Percentiles rank a stretch among this genome's conserved stretches.
phyloP scores from a whole-genome alignment of 2,113 vertebrate genomes.

The Sminthopsis crassicaudata region DNA sequence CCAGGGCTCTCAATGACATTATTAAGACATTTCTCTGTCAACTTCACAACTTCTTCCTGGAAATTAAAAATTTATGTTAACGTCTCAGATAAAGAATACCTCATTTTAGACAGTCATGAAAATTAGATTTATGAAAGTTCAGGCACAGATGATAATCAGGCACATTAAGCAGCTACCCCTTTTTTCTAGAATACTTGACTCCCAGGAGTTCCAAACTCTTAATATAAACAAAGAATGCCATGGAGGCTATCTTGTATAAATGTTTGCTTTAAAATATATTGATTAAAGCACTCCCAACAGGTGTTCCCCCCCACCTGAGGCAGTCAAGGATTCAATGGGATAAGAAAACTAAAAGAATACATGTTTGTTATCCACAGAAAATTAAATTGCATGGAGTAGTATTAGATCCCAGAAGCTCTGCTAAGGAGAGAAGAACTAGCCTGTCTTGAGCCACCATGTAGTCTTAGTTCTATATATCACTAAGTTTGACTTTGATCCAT shows the following conservation, averaged over 20 bases:
- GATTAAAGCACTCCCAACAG: background rate
- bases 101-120: constrained; percentile 7
- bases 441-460: background rate
- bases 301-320: background rate
- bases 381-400: background rate
- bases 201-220: background rate
- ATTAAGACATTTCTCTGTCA: constrained; percentile 93
- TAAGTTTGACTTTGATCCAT: no score
- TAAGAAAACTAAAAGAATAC: background rate
- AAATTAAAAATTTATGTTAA: constrained; percentile 60
- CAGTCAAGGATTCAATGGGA: background rate
- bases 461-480: no score
- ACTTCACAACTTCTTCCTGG: constrained; percentile 92
- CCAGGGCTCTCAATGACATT: constrained; percentile 87
- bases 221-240: background rate
- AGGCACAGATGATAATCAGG: constrained; percentile 23
- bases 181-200: background rate
- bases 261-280: constrained; percentile 24
- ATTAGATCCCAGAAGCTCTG: background rate
- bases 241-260: background rate
- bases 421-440: background rate
- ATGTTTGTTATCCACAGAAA: background rate
- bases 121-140: background rate
- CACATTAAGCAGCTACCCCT: background rate
- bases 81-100: constrained; percentile 2